Evolutionary conservation across 2,797 vertebrate species (phyloP).

Genomic region (Syngnathus rostellatus): DNA sequence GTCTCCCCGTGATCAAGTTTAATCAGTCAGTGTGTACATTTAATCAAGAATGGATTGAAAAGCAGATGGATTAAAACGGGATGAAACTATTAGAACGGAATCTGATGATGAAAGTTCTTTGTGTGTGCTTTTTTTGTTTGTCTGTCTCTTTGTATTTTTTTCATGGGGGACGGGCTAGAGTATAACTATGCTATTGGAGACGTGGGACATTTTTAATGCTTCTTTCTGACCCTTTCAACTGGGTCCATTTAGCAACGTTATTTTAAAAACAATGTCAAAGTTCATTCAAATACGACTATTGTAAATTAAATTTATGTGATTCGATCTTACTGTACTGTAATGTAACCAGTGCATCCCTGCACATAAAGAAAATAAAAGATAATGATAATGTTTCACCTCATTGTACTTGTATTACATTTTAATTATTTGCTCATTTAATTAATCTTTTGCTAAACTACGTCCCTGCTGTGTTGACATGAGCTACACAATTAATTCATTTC

Average conservation of each 20-base stretch:
- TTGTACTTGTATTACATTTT: background rate
- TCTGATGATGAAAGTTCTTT: constrained; percentile 20
- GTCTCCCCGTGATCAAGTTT: constrained; percentile 21
- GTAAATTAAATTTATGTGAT: background rate
- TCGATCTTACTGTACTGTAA: background rate
- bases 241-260: background rate
- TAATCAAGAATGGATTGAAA: constrained; percentile 26
- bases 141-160: too few relatives aligned
- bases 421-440: background rate
- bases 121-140: background rate
- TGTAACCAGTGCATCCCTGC: background rate
- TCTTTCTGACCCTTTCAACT: constrained; percentile 26
- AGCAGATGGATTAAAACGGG: constrained; percentile 4
- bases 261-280: background rate
- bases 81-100: constrained; percentile 18
- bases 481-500: background rate
- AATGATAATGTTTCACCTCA: background rate
- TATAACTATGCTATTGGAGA: too few relatives aligned
- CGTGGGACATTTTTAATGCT: constrained; percentile 5
- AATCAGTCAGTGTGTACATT: constrained; percentile 26
- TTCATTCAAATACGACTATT: background rate
- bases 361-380: background rate
- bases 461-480: background rate
- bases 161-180: too few relatives aligned
- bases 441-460: background rate